Percentiles rank a stretch among this genome's conserved stretches.
Conservation (phyloP, 2,113 vertebrate genomes). For the mouse (Mus musculus) region DNA sequence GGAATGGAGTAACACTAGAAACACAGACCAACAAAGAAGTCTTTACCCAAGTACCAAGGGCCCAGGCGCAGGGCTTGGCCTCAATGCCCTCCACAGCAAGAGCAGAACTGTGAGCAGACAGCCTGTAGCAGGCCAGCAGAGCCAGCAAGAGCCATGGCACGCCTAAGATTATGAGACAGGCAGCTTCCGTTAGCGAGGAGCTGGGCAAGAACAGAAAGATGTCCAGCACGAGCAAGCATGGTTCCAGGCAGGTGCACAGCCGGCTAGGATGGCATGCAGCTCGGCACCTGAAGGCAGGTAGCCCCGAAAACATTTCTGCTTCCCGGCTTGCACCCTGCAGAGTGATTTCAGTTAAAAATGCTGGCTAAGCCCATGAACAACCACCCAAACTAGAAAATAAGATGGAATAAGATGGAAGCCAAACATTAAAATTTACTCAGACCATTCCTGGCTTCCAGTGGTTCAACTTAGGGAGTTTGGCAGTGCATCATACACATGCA, state of each 20-base stretch:
- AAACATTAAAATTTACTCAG: background rate
- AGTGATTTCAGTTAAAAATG: background rate
- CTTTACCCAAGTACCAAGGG: background rate
- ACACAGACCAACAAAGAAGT: background rate
- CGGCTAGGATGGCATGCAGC: rapidly evolving
- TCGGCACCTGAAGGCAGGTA: background rate
- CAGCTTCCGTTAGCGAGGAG: background rate
- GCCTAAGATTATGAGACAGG: background rate
- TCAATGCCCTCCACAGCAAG: background rate
- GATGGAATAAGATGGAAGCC: background rate
- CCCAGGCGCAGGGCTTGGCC: no score
- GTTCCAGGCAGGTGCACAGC: background rate
- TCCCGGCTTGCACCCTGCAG: background rate
- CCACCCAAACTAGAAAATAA: background rate
- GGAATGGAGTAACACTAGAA: background rate
- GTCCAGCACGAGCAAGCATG: background rate
- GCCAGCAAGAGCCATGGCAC: no score
- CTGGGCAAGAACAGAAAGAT: background rate
- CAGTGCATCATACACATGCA: background rate
- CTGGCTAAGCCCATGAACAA: background rate
- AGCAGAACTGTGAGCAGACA: no score
- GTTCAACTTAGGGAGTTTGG: background rate
- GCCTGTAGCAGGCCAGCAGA: no score
- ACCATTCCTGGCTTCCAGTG: background rate
- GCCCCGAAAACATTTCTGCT: background rate